Evolutionary conservation across 2,888 invertebrate species (phyloP).

Genomic region (Cotesia congregata): DNA sequence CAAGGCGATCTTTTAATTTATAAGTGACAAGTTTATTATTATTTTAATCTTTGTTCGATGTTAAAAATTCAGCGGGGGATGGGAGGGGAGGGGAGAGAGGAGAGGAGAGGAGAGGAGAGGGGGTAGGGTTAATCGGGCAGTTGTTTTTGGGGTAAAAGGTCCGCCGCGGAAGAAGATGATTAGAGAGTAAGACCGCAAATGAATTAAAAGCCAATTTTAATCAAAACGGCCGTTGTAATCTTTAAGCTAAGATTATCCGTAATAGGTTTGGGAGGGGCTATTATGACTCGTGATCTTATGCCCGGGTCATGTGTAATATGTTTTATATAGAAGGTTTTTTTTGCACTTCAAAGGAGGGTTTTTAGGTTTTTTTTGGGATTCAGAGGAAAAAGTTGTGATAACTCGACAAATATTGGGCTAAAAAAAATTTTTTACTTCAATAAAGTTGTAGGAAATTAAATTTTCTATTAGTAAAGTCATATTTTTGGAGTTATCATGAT

Average conservation of each 20-base stretch:
- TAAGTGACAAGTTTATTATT: neutral
- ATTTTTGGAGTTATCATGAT: too few species aligned
- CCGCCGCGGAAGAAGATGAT: slow-evolving; percentile 54
- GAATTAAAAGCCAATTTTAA: slow-evolving; percentile 71
- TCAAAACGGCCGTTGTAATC: slow-evolving; percentile 64
- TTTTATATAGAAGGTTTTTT: neutral
- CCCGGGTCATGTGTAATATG: slow-evolving; percentile 31
- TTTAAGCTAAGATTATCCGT: slow-evolving; percentile 69
- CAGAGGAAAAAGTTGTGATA: too few species aligned
- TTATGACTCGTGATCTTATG: slow-evolving; percentile 22
- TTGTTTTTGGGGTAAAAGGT: neutral
- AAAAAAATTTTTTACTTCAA: neutral
- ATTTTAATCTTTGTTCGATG: neutral
- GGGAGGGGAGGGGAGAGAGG: too few species aligned
- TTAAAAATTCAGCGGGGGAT: too few species aligned
- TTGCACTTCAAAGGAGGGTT: too few species aligned
- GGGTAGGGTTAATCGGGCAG: too few species aligned
- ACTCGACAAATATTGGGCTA: too few species aligned
- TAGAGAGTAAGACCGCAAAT: slow-evolving; percentile 68
- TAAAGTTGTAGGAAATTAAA: neutral
- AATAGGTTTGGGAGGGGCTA: slow-evolving; percentile 65
- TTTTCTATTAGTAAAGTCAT: neutral
- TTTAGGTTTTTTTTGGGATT: too few species aligned
- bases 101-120: too few species aligned
- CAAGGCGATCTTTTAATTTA: neutral